Percentiles rank a stretch among this genome's conserved stretches.
Evolutionary conservation across 2,888 invertebrate species (phyloP).

Genomic region (Oscheius myriophilus): DNA sequence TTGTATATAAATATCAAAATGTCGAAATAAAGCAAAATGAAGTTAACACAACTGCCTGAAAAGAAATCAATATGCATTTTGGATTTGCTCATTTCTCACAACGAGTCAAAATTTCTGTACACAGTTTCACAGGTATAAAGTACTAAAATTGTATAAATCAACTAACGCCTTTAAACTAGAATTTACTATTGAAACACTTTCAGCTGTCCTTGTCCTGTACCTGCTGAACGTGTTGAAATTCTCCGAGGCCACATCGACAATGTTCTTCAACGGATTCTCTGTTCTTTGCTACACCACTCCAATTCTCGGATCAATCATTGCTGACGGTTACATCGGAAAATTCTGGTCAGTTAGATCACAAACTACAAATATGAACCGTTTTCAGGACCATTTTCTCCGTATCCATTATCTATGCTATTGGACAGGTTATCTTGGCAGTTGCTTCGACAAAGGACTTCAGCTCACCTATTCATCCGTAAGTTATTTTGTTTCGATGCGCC

Average conservation of each 20-base stretch:
- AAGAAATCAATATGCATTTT: too few species aligned
- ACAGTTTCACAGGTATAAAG: too few species aligned
- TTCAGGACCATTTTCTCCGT: slow-evolving; percentile 85
- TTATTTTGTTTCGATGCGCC: slow-evolving; percentile 22
- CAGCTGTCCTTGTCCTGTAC: slow-evolving; percentile 92
- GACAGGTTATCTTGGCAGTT: slow-evolving; percentile 81
- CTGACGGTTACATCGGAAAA: slow-evolving; percentile 91
- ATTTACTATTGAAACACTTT: slow-evolving; percentile 52
- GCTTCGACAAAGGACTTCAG: slow-evolving; percentile 72
- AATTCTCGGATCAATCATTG: slow-evolving; percentile 88
- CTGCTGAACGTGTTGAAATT: slow-evolving; percentile 83
- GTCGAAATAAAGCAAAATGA: too few species aligned
- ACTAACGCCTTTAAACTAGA: too few species aligned
- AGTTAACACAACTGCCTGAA: too few species aligned
- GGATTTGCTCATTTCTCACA: too few species aligned
- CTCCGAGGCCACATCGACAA: slow-evolving; percentile 81
- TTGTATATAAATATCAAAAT: too few species aligned
- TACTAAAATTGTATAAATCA: too few species aligned
- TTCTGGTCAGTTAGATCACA: slow-evolving; percentile 76
- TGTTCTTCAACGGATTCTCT: slow-evolving; percentile 88
- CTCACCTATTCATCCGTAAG: slow-evolving; percentile 63
- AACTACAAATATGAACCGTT: slow-evolving; percentile 18
- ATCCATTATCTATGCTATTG: slow-evolving; percentile 87
- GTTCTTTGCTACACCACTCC: slow-evolving; percentile 92
- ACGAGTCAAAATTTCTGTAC: too few species aligned